phyloP scores from a whole-genome alignment of 2,113 vertebrate species.

The Spilogale gracilis region DNA sequence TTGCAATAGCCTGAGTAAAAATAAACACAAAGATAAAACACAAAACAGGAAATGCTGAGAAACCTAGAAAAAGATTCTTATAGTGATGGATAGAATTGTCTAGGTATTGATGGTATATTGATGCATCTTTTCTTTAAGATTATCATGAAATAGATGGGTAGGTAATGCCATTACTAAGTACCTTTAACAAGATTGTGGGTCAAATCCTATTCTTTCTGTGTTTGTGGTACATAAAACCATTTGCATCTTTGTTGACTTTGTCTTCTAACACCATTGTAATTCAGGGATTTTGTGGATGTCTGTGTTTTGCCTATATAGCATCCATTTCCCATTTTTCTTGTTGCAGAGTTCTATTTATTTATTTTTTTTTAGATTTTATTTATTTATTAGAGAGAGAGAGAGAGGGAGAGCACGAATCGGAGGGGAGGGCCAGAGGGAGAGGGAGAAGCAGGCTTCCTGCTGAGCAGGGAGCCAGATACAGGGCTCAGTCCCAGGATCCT shows the following conservation, averaged over 20 bases:
- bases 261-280: neutral
- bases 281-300: neutral
- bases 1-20: conserved; percentile 21
- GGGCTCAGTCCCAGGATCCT: neutral
- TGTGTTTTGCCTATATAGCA: neutral
- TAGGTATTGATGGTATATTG: neutral
- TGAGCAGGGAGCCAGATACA: neutral
- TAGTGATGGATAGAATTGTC: neutral
- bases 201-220: neutral
- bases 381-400: neutral
- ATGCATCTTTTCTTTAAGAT: conserved; percentile 11
- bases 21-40: conserved; percentile 31
- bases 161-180: neutral
- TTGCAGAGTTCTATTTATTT: neutral
- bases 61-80: neutral
- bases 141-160: conserved; percentile 7
- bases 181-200: neutral
- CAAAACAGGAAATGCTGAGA: neutral
- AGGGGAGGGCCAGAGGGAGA: neutral
- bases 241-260: neutral
- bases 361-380: neutral
- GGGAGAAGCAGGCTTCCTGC: neutral
- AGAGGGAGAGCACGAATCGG: neutral
- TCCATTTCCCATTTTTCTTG: neutral
- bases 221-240: neutral